Evolutionary conservation across 1,140 invertebrate species (phyloP), one percentile per base, ranked within the genome.

Genomic region (Drosophila athabasca): DNA sequence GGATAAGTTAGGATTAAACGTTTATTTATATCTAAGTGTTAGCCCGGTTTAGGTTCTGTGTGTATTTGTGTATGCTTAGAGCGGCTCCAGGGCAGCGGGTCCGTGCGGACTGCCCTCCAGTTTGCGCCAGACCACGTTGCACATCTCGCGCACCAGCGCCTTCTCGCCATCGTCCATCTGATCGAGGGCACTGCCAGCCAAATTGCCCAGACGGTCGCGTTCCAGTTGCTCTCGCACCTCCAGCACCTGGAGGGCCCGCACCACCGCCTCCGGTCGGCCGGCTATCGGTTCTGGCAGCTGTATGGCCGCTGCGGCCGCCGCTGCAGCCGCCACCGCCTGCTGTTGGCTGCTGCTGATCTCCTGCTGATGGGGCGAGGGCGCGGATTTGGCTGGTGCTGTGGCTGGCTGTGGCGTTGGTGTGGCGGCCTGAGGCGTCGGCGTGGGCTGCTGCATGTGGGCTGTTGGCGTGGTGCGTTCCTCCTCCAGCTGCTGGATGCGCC

Each of bases 121-220:
- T 79, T 94, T 94, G 29, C 93, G 93, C 93, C 93, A 94, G 15
- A 94, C 93, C 15, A 98, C 97, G 93, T 98, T 98, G 92, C 97
- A 99, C 97, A 99, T 98, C 93, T 98, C 97, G 75, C 97, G 94
- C 24, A 99, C 96, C 54, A 99, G 94, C 9, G 97, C 97, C 91
- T 98, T 98, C 91, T 98, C 97, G 6, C 96, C 95, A 74, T 98
- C 96, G 83, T 97, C 97, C 90, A 98, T 95, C 73, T 95, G 94
- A 49, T 94, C 94, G 15, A 90, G 62, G 6, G 85, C 81, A 39
- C 75, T 79, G 15, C 90, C 90, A 6, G 87, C 71, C 57, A 93
- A 51, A 68, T 82, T 80, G 26, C 92, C 58, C 79, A 91, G 58
- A 49, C 78, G 77, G 90, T 78, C 85, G 51, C 95, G 94, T 88